These are phyloP conservation scores for Caloenas nicobarica DNA, from an alignment of 2,113 vertebrate genomes.

Conservation along the genomic window DNA sequence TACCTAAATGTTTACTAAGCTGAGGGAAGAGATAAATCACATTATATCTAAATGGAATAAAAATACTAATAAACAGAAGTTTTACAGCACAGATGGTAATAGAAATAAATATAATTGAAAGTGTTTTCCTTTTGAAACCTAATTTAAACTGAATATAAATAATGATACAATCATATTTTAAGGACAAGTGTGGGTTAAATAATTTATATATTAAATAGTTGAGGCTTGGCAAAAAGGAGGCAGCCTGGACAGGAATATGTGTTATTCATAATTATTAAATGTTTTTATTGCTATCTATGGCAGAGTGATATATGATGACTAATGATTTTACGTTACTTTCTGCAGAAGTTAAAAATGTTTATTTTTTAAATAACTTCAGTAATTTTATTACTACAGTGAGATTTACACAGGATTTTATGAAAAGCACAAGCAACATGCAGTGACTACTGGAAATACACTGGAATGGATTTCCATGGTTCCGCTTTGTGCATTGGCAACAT, in stretches of 20 bases:
- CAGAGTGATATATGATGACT: neutral
- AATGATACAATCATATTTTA: neutral
- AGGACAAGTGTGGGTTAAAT: constrained; percentile 2
- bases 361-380: constrained; percentile 44
- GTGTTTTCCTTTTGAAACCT: neutral
- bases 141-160: neutral
- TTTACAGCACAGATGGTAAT: neutral
- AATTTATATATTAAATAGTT: constrained; percentile 7
- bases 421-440: constrained; percentile 44
- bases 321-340: constrained; percentile 62
- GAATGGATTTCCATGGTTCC: constrained; percentile 45
- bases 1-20: neutral
- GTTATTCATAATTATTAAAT: constrained; percentile 3
- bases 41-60: constrained; percentile 5
- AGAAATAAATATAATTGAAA: neutral
- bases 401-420: constrained; percentile 26
- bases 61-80: constrained; percentile 40
- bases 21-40: constrained; percentile 33
- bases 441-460: constrained; percentile 18
- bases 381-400: constrained; percentile 61
- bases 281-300: constrained; percentile 36
- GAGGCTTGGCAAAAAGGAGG: neutral
- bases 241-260: neutral
- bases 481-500: constrained; percentile 45
- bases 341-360: constrained; percentile 65